Evolutionary conservation across 23 tunicate genomes (phyloP).

Genomic region (Trididemnum nubilum): DNA sequence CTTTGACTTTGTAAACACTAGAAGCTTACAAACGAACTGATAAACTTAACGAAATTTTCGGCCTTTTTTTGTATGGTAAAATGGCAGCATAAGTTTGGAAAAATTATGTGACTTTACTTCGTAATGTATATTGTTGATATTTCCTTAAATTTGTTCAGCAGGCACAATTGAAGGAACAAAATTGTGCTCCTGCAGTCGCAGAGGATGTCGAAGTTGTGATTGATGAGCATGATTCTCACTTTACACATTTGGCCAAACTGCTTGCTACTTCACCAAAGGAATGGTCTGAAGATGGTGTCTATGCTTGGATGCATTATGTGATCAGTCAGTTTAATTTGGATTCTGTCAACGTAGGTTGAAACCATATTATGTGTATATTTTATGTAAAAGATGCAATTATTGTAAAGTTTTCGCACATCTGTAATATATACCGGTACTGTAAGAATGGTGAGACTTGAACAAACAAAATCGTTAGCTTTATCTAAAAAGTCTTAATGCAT

Average conservation of each 20-base stretch:
- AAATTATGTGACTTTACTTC: too few species aligned
- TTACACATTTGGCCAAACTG: conserved; percentile 33
- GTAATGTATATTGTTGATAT: too few species aligned
- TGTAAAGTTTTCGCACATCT: neutral
- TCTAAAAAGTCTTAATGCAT: neutral
- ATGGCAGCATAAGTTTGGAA: too few species aligned
- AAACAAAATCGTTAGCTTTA: too few species aligned
- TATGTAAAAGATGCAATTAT: neutral
- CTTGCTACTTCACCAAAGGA: conserved; percentile 37
- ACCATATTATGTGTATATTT: neutral
- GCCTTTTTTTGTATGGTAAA: too few species aligned
- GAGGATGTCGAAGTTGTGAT: conserved; percentile 52
- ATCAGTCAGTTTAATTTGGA: conserved; percentile 73
- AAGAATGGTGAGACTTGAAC: too few species aligned
- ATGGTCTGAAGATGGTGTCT: conserved; percentile 89
- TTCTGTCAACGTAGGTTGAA: conserved; percentile 36
- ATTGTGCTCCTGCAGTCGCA: conserved; percentile 6
- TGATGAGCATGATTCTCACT: conserved; percentile 39
- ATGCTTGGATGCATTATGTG: conserved; percentile 85
- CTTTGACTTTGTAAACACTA: too few species aligned
- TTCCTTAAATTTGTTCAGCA: too few species aligned
- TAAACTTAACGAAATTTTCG: too few species aligned
- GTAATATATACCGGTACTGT: neutral
- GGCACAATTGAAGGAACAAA: too few species aligned
- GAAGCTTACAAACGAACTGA: too few species aligned